Conservation (phyloP, 1,140 invertebrate genomes). For the Melipona quadrifasciata region DNA sequence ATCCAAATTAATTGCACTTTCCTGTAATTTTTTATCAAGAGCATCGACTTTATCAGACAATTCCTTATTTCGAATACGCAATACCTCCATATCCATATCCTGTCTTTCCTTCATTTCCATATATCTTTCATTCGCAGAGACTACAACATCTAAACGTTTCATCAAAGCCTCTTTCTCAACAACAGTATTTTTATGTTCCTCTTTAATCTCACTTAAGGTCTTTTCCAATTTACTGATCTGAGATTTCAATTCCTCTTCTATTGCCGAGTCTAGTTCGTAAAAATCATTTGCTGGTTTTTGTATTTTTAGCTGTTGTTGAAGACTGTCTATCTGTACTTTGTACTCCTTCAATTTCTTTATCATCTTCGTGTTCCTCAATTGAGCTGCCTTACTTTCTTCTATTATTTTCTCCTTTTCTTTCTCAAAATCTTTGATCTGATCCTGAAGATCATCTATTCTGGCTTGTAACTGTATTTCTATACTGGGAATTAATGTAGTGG, state of each 20-base stretch:
- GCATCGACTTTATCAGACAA: slow-evolving; percentile 84
- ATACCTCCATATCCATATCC: slow-evolving; percentile 85
- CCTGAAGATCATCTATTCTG: slow-evolving; percentile 79
- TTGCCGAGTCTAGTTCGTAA: slow-evolving; percentile 87
- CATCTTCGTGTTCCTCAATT: slow-evolving; percentile 86
- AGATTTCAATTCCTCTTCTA: slow-evolving; percentile 88
- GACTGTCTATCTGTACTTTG: slow-evolving; percentile 85
- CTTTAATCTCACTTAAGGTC: slow-evolving; percentile 83
- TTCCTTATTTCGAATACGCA: slow-evolving; percentile 87
- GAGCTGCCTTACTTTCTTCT: slow-evolving; percentile 84
- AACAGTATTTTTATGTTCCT: slow-evolving; percentile 83
- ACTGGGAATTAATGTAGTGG: slow-evolving; percentile 50
- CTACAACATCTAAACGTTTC: slow-evolving; percentile 89
- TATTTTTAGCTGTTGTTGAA: slow-evolving; percentile 83
- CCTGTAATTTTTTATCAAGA: slow-evolving; percentile 74
- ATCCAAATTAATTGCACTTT: neutral
- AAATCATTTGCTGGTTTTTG: slow-evolving; percentile 82
- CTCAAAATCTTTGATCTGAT: slow-evolving; percentile 81
- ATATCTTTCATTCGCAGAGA: slow-evolving; percentile 89
- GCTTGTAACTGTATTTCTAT: slow-evolving; percentile 66
- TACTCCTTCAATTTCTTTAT: slow-evolving; percentile 90
- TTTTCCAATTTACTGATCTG: slow-evolving; percentile 87
- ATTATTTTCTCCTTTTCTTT: slow-evolving; percentile 79
- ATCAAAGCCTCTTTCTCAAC: slow-evolving; percentile 85
- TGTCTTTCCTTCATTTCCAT: slow-evolving; percentile 90